Conservation (phyloP, 2,888 invertebrate genomes). For the Margaritifera margaritifera region DNA sequence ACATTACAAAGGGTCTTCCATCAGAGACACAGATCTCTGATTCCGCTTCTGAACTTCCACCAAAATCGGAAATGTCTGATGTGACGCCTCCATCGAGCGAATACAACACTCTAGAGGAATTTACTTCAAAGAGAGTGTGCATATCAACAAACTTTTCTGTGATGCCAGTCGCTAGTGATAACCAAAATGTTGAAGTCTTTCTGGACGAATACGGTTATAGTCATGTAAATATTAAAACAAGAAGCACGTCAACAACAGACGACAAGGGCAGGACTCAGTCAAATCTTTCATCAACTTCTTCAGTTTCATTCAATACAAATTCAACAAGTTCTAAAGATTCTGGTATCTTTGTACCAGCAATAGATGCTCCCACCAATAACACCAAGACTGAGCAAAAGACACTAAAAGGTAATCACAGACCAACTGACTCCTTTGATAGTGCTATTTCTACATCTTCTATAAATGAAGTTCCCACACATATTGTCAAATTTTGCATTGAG, state of each 20-base stretch:
- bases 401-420: slow-evolving; percentile 18
- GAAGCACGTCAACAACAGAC: slow-evolving; percentile 15
- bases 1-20: neutral
- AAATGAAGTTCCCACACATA: neutral
- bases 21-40: neutral
- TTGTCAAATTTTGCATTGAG: neutral
- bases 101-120: slow-evolving; percentile 5
- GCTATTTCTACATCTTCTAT: slow-evolving; percentile 47
- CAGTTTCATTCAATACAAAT: slow-evolving; percentile 32
- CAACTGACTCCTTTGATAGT: slow-evolving; percentile 56
- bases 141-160: slow-evolving; percentile 30
- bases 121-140: slow-evolving; percentile 21
- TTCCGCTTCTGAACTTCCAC: neutral
- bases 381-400: slow-evolving; percentile 7
- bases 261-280: slow-evolving; percentile 30
- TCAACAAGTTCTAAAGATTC: slow-evolving; percentile 52
- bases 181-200: slow-evolving; percentile 31
- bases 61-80: slow-evolving; percentile 7
- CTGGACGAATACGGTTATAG: slow-evolving; percentile 44
- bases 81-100: slow-evolving; percentile 9
- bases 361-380: slow-evolving; percentile 3
- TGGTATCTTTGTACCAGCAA: slow-evolving; percentile 31
- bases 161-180: slow-evolving; percentile 30
- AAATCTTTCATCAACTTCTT: slow-evolving; percentile 29
- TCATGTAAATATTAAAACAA: slow-evolving; percentile 32